phyloP scores from a whole-genome alignment of 2,888 invertebrate genomes.

The Herminia tarsipennalis region DNA sequence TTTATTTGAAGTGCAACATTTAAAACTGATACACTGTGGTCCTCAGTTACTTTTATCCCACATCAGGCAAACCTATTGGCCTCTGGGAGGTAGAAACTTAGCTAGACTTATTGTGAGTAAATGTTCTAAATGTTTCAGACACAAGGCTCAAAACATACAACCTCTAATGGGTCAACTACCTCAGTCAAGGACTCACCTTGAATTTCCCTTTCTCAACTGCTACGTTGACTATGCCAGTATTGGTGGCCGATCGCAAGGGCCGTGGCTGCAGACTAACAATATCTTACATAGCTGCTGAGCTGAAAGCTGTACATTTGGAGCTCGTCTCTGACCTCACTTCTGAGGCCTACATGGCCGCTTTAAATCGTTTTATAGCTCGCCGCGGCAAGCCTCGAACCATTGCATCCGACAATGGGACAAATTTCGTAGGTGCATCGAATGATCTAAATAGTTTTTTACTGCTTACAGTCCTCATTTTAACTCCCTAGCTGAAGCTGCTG shows the following conservation, averaged over 20 bases:
- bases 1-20: background rate
- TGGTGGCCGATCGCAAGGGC: constrained; percentile 7
- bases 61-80: constrained; percentile 1
- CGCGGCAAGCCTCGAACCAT: constrained; percentile 13
- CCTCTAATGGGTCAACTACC: background rate
- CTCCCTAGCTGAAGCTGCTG: constrained; percentile 5
- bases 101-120: background rate
- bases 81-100: constrained; percentile 9
- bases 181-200: background rate
- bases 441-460: background rate
- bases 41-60: constrained; percentile 4
- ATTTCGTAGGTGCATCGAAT: constrained; percentile 19
- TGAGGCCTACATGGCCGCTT: constrained; percentile 14
- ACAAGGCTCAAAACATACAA: no score
- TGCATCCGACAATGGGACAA: constrained; percentile 11
- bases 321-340: constrained; percentile 16
- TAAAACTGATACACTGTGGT: background rate
- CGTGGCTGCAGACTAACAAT: constrained; percentile 8
- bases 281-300: constrained; percentile 3
- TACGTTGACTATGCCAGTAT: background rate
- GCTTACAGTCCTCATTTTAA: constrained; percentile 9
- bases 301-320: constrained; percentile 16
- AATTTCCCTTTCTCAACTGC: background rate
- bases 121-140: no score
- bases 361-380: constrained; percentile 15